These are phyloP conservation scores for rat (Rattus norvegicus) DNA, from an alignment of 2,113 vertebrate genomes.

Conservation along the genomic window DNA sequence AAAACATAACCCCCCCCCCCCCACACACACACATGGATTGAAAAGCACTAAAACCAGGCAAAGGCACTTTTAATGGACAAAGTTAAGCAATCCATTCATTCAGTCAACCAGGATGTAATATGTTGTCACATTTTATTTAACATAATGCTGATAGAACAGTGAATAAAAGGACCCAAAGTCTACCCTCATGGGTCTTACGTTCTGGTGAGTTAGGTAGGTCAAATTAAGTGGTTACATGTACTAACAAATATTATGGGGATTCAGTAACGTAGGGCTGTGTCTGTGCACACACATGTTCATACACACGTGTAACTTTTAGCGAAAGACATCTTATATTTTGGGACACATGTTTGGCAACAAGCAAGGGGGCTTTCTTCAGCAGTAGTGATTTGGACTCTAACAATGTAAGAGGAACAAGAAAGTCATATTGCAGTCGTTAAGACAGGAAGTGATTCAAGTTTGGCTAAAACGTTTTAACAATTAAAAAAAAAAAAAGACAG, in stretches of 20 bases:
- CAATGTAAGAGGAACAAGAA: background rate
- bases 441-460: constrained; percentile 79
- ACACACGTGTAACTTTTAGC: background rate
- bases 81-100: background rate
- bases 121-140: constrained; percentile 14
- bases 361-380: background rate
- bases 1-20: background rate
- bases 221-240: background rate
- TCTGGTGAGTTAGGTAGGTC: background rate
- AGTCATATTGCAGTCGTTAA: constrained; percentile 47
- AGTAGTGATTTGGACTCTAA: background rate
- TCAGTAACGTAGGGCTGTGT: background rate
- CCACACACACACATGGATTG: background rate
- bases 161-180: background rate
- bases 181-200: background rate
- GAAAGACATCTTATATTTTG: background rate
- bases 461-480: constrained; percentile 62
- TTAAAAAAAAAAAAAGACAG: constrained; percentile 66
- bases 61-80: background rate
- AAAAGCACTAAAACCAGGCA: background rate
- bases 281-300: background rate
- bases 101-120: background rate
- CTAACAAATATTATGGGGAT: background rate
- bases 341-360: background rate
- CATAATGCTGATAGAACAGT: background rate